Conservation (phyloP, 2,113 vertebrate genomes). For the Empidonax alnorum region DNA sequence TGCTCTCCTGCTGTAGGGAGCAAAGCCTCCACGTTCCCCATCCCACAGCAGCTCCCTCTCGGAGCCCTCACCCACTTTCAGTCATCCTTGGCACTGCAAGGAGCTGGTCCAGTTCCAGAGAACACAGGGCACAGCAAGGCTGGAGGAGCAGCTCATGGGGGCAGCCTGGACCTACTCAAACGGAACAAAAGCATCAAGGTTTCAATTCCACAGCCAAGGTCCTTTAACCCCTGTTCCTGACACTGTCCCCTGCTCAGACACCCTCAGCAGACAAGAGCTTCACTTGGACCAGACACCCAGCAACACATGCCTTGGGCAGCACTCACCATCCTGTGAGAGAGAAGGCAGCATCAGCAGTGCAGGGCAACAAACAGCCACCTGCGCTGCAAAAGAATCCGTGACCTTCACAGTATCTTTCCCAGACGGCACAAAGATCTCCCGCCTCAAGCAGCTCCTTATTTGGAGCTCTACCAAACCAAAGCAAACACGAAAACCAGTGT, state of each 20-base stretch:
- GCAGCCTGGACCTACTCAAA: neutral
- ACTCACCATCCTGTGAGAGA: neutral
- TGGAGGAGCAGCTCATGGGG: neutral
- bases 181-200: neutral
- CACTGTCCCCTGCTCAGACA: fast-evolving
- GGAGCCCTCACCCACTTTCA: neutral
- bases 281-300: neutral
- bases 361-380: neutral
- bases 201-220: neutral
- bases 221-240: neutral
- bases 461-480: constrained; percentile 26
- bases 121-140: neutral
- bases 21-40: neutral
- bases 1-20: neutral
- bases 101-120: neutral
- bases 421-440: constrained; percentile 23
- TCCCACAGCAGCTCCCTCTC: neutral
- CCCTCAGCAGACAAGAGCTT: neutral
- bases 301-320: fast-evolving
- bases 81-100: neutral
- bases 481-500: neutral
- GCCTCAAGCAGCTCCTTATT: constrained; percentile 31
- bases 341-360: neutral
- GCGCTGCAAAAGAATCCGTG: neutral
- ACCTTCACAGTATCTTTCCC: constrained; percentile 56